Percentiles rank a stretch among this genome's conserved stretches.
phyloP scores from a whole-genome alignment of 2,797 vertebrate species.

The Rhabdomys pumilio region DNA sequence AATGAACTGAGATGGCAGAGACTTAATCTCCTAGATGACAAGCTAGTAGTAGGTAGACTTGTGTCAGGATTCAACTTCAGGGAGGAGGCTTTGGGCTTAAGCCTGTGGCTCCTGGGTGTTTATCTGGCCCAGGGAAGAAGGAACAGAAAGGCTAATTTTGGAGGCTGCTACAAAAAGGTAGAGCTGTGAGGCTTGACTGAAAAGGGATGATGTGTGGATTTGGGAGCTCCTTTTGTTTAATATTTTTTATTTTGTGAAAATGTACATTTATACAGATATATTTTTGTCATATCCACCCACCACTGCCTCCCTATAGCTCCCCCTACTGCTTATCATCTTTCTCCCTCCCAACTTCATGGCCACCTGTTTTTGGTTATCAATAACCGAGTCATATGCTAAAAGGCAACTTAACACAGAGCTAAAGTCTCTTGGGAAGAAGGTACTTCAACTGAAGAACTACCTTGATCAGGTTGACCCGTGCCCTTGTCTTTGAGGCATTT shows the following conservation, averaged over 20 bases:
- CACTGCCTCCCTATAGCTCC: not conserved
- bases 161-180: not conserved
- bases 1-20: not conserved
- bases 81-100: not conserved
- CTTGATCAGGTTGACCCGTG: not conserved
- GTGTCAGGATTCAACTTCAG: not conserved
- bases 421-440: not conserved
- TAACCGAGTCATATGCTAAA: not conserved
- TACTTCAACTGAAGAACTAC: not conserved
- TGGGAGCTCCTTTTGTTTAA: not conserved
- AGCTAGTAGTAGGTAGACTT: not conserved
- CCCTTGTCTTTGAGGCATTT: not conserved
- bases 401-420: not conserved
- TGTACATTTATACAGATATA: not conserved
- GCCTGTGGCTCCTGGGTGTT: not conserved
- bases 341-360: not conserved
- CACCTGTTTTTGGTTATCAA: not conserved
- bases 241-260: not conserved
- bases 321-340: not conserved
- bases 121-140: not conserved
- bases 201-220: not conserved
- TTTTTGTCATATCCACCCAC: not conserved
- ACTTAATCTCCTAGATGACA: not conserved
- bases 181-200: not conserved
- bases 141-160: not conserved